phyloP scores from a whole-genome alignment of 2,888 invertebrate genomes.

The Acrobasis consociella region DNA sequence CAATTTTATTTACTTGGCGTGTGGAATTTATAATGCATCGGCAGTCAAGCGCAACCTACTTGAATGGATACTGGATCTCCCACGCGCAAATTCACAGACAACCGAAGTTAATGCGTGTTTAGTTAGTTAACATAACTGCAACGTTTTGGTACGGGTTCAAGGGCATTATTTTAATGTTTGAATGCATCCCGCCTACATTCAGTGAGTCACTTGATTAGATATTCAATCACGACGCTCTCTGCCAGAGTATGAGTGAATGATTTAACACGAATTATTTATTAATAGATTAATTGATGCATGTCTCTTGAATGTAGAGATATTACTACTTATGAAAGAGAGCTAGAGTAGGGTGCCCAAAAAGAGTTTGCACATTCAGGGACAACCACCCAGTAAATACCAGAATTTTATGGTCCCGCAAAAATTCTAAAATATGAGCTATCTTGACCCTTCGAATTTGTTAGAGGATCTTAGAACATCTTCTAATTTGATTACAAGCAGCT shows the following conservation, averaged over 20 bases:
- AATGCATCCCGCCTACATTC: constrained; percentile 66
- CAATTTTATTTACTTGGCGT: constrained; percentile 12
- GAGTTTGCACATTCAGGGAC: not conserved
- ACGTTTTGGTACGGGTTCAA: constrained; percentile 60
- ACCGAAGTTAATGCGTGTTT: constrained; percentile 43
- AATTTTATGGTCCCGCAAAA: not conserved
- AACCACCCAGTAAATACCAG: not conserved
- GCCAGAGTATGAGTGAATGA: constrained; percentile 49
- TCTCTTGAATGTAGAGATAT: not conserved
- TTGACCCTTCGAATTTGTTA: too few relatives aligned
- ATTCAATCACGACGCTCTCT: constrained; percentile 55
- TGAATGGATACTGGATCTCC: constrained; percentile 42
- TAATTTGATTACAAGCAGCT: too few relatives aligned
- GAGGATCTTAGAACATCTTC: too few relatives aligned
- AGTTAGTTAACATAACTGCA: constrained; percentile 25
- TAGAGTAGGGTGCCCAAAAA: not conserved
- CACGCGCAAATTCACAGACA: constrained; percentile 44
- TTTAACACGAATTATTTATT: constrained; percentile 23
- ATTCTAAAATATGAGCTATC: too few relatives aligned
- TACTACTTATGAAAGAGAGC: not conserved
- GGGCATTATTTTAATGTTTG: constrained; percentile 54
- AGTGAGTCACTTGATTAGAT: constrained; percentile 64
- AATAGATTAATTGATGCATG: constrained; percentile 27
- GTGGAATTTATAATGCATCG: constrained; percentile 21
- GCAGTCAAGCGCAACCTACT: constrained; percentile 21